Percentiles rank a stretch among this genome's conserved stretches.
phyloP scores from a whole-genome alignment of 2,797 vertebrate genomes.

The Poecilia velifera region DNA sequence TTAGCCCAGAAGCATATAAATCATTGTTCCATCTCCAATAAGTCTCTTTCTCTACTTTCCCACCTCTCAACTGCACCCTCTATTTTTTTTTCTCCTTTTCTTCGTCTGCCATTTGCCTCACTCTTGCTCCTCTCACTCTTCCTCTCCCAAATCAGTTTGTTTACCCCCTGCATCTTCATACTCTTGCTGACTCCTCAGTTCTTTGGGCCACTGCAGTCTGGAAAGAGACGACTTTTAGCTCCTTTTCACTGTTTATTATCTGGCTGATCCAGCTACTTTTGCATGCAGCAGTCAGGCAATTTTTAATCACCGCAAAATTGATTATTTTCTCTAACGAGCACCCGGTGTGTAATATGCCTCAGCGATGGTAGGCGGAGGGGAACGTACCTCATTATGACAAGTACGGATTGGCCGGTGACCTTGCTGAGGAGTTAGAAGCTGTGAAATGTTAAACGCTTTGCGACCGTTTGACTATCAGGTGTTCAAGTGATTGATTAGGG shows the following conservation, averaged over 20 bases:
- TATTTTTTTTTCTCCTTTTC: slow-evolving; percentile 1
- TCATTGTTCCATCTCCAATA: neutral
- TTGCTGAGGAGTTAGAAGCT: slow-evolving; percentile 28
- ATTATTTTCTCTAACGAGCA: slow-evolving; percentile 39
- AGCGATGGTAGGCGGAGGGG: slow-evolving; percentile 28
- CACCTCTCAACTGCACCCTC: neutral
- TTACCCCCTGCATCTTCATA: slow-evolving; percentile 27
- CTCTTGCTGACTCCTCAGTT: slow-evolving; percentile 61
- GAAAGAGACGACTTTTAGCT: slow-evolving; percentile 44
- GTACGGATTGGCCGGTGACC: slow-evolving; percentile 6
- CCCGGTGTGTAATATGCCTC: slow-evolving; percentile 12
- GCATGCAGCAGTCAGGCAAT: slow-evolving; percentile 32
- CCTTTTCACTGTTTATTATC: slow-evolving; percentile 37
- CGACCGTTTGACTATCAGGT: neutral
- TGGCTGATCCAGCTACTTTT: slow-evolving; percentile 63
- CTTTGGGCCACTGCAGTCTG: slow-evolving; percentile 28
- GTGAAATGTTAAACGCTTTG: slow-evolving; percentile 6
- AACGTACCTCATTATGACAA: slow-evolving; percentile 18
- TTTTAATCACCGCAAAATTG: slow-evolving; percentile 55
- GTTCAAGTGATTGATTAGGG: neutral
- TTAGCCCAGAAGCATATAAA: neutral
- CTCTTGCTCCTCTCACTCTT: slow-evolving; percentile 2
- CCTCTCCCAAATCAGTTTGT: slow-evolving; percentile 11
- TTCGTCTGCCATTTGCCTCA: slow-evolving; percentile 5
- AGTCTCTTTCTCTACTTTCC: neutral